Percentiles rank a stretch among this genome's conserved stretches.
Conservation (phyloP, 2,113 vertebrate species). For the Jaculus jaculus region DNA sequence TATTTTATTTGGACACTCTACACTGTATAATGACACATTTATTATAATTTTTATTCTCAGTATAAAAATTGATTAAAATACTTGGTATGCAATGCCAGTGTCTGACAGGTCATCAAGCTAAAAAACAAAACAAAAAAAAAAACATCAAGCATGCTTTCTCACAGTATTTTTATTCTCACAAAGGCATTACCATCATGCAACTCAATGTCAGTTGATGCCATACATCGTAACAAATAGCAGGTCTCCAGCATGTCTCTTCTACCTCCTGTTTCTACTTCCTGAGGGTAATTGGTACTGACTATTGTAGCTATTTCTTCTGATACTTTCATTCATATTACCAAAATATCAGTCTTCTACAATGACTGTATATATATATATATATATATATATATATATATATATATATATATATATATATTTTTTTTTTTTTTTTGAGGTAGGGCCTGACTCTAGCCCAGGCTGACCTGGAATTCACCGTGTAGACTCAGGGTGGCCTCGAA, state of each 20-base stretch:
- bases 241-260: background rate
- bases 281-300: background rate
- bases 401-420: no score
- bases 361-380: no score
- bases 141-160: background rate
- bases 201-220: background rate
- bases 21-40: background rate
- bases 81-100: background rate
- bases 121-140: background rate
- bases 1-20: background rate
- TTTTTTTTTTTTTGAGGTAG: no score
- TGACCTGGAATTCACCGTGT: no score
- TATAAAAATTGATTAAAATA: background rate
- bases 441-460: no score
- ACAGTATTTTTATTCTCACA: background rate
- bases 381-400: no score
- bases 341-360: background rate
- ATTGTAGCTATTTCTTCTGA: background rate
- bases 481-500: no score
- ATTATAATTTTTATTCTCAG: background rate
- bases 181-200: background rate
- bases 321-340: background rate
- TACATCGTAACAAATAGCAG: background rate
- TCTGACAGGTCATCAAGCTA: background rate
- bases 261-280: background rate